A percentile compares a stretch with the other conserved stretches of the same genome.
Conservation (phyloP, 2,888 invertebrate species). For the Drosophila ezoana region DNA sequence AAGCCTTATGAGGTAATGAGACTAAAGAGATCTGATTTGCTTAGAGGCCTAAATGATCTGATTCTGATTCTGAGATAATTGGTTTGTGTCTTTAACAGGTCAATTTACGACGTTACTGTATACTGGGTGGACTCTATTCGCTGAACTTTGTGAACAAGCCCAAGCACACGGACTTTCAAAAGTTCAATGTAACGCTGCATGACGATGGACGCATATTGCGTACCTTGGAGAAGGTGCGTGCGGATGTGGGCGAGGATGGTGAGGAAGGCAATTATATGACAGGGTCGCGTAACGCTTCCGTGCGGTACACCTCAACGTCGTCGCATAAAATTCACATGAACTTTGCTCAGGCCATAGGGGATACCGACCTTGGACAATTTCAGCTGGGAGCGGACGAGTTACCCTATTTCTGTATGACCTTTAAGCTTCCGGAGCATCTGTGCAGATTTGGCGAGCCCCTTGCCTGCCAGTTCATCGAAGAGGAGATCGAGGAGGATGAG, state of each 20-base stretch:
- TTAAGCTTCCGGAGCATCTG: conserved; percentile 70
- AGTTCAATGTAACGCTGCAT: conserved; percentile 75
- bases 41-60: too few relatives aligned
- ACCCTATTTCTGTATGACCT: conserved; percentile 70
- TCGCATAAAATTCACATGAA: not conserved
- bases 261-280: not conserved
- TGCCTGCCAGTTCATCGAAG: conserved; percentile 76
- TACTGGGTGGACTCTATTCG: conserved; percentile 82
- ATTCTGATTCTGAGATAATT: too few relatives aligned
- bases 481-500: conserved; percentile 44
- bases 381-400: conserved; percentile 39
- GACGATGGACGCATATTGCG: conserved; percentile 53
- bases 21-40: not conserved
- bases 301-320: not conserved
- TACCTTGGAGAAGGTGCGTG: conserved; percentile 26
- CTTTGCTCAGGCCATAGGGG: not conserved
- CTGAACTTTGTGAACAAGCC: conserved; percentile 75
- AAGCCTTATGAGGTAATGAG: conserved; percentile 66
- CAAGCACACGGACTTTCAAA: conserved; percentile 54
- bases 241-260: not conserved
- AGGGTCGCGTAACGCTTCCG: too few relatives aligned
- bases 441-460: conserved; percentile 78
- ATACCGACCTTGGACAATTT: not conserved
- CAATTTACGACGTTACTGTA: conserved; percentile 73
- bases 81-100: conserved; percentile 58